Evolutionary conservation across 1,140 invertebrate genomes (phyloP), one percentile per base, ranked within the genome.

Genomic region (Nylanderia fulva): DNA sequence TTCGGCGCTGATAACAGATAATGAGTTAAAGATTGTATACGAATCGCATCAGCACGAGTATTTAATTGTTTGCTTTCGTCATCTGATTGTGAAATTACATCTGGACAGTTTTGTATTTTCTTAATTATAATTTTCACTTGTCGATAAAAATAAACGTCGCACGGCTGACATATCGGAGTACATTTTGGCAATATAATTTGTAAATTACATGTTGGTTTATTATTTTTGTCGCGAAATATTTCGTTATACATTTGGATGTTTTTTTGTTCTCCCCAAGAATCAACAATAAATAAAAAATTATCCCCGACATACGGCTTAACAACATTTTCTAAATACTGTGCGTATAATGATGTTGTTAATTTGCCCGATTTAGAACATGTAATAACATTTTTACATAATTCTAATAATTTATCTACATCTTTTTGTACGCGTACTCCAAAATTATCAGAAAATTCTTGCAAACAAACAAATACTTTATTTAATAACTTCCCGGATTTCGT

Each of bases 241-340:
- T 29, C 13, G 13, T 61, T 61, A 33, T 61, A 61, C 11, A 33
- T 60, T 29, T 29, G 24, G 24, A 60, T 60, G 11, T 76, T 76
- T 9, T 56, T 83, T 77, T 85, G 64, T 15, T 71, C 83, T 39
- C 68, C 64, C 60, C 83, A 88, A 11, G 84, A 85, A 69, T 88
- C 86, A 27, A 82, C 61, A 58, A 72, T 75, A 13, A 84, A 42
- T 39, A 83, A 83, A 61, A 82, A 56, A 33, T 36, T 69, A 9
- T 24, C 77, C n/a, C 27, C 42, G 11, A 48, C 71, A 2, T 69
- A 71, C 36, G 15, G 18, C 27, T 52, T 18, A 18, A 52, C 48
- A 18, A 52, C 18, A 52, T 0, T 52, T 52, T 52, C 2, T 7
- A 52, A 52, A 52, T 52, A 52, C 11, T 52, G 48, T 52, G n/a